These are phyloP conservation scores for Salvator merianae DNA, from an alignment of 2,113 vertebrate species.

Conservation along the genomic window DNA sequence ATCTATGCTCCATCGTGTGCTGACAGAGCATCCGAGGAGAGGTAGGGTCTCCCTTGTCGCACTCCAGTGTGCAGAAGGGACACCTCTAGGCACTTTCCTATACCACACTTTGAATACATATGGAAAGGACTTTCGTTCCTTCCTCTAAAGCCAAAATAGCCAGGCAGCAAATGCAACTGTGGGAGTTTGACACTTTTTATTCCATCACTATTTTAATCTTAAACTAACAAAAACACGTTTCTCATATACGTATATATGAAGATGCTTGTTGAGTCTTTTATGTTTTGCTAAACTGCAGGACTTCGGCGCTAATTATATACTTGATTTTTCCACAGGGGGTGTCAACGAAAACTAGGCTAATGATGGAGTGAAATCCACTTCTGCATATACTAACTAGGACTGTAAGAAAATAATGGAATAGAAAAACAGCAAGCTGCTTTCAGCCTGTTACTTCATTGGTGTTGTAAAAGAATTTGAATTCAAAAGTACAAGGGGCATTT, in stretches of 20 bases:
- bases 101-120: too few relatives aligned
- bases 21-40: too few relatives aligned
- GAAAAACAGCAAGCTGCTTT: constrained; percentile 23
- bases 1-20: too few relatives aligned
- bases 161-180: background rate
- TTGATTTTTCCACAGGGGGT: constrained; percentile 35
- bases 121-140: too few relatives aligned
- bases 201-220: constrained; percentile 23
- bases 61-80: too few relatives aligned
- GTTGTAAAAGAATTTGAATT: too few relatives aligned
- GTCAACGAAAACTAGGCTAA: constrained; percentile 33
- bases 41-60: too few relatives aligned
- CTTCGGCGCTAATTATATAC: constrained; percentile 45
- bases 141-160: background rate
- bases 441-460: background rate
- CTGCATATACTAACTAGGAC: constrained; percentile 19
- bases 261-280: constrained; percentile 19
- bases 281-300: constrained; percentile 36
- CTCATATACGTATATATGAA: too few relatives aligned
- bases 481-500: background rate
- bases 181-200: background rate
- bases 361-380: rapidly evolving
- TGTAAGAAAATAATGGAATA: background rate
- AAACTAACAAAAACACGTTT: background rate
- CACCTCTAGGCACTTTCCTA: too few relatives aligned